Conservation (phyloP, 2,797 vertebrate genomes). For the Hylomyscus alleni region DNA sequence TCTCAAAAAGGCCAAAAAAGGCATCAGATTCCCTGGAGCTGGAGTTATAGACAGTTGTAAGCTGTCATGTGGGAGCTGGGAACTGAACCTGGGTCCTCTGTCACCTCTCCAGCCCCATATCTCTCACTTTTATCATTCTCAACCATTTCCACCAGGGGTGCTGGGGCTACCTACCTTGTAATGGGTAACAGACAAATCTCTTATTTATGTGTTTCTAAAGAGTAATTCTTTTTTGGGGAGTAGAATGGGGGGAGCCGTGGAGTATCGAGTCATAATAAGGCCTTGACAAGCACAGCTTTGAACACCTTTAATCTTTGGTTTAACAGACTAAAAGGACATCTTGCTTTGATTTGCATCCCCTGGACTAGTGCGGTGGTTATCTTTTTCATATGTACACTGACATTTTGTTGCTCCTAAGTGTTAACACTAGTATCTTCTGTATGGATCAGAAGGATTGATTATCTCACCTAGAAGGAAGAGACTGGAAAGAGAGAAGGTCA, state of each 20-base stretch:
- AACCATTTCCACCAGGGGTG: background rate
- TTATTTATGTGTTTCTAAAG: constrained; percentile 22
- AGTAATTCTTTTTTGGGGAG: background rate
- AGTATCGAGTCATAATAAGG: background rate
- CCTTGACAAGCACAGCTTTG: background rate
- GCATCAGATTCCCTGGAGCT: background rate
- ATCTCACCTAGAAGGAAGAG: constrained; percentile 6
- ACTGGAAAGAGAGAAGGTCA: constrained; percentile 28
- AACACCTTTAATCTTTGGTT: background rate
- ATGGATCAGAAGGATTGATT: background rate
- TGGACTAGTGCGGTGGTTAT: constrained; percentile 2
- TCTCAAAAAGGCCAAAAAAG: background rate
- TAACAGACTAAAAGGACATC: background rate
- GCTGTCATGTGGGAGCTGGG: background rate
- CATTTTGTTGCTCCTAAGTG: constrained; percentile 49
- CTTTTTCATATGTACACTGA: background rate
- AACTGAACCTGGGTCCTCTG: background rate
- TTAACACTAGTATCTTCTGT: background rate
- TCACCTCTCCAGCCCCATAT: background rate
- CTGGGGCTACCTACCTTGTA: background rate
- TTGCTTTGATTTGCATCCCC: constrained; percentile 42
- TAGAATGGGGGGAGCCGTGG: background rate
- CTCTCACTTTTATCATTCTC: background rate
- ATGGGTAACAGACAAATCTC: background rate
- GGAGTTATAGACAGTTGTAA: background rate